These are phyloP conservation scores for Mormyrops boulengeri DNA, from an alignment of 2,797 vertebrate genomes.

Conservation along the genomic window DNA sequence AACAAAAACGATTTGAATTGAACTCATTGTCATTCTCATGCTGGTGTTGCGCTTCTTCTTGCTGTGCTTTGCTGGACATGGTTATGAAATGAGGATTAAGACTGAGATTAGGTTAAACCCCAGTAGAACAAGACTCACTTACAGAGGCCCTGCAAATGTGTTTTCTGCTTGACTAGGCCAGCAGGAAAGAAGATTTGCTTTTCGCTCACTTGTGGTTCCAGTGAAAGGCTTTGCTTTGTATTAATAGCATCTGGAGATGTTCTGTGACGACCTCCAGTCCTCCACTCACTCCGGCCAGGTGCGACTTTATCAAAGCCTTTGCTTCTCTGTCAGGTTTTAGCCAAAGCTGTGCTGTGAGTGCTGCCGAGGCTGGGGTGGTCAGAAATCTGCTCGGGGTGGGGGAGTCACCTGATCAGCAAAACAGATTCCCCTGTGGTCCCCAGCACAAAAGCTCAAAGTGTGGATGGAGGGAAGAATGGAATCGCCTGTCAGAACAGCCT, in stretches of 20 bases:
- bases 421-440: neutral
- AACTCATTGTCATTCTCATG: neutral
- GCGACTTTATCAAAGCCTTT: neutral
- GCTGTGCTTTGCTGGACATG: neutral
- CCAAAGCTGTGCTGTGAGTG: neutral
- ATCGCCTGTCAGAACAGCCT: neutral
- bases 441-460: neutral
- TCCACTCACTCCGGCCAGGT: neutral
- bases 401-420: neutral
- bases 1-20: neutral
- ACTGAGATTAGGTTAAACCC: neutral
- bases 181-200: neutral
- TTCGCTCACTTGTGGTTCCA: neutral
- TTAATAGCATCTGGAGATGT: slow-evolving; percentile 11
- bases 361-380: neutral
- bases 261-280: neutral
- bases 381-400: neutral
- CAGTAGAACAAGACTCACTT: neutral
- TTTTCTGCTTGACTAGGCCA: neutral
- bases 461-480: neutral
- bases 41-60: neutral
- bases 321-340: neutral
- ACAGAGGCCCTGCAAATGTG: neutral
- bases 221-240: neutral
- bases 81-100: neutral